A percentile compares a stretch with the other conserved stretches of the same genome.
phyloP scores from a whole-genome alignment of 2,113 vertebrate species.

The Chunga burmeisteri region DNA sequence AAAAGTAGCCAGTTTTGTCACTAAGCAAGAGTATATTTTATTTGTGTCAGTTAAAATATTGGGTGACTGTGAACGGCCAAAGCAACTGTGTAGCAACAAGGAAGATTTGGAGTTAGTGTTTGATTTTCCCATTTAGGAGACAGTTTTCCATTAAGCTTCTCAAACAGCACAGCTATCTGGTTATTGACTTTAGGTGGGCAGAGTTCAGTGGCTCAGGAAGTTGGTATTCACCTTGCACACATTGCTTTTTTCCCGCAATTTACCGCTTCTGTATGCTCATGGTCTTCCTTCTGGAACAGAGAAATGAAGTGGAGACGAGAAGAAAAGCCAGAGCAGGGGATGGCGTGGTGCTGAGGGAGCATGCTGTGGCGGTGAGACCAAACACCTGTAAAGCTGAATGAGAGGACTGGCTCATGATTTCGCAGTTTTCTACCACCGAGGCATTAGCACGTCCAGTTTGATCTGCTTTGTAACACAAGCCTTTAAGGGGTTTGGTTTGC shows the following conservation, averaged over 20 bases:
- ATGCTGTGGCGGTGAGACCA: background rate
- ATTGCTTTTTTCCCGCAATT: background rate
- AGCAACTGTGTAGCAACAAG: background rate
- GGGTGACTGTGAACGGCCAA: background rate
- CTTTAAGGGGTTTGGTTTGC: background rate
- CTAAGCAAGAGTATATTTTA: background rate
- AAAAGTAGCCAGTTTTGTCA: background rate
- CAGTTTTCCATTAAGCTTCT: background rate
- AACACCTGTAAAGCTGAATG: background rate
- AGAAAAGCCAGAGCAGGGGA: background rate
- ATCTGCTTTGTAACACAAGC: background rate
- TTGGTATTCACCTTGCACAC: background rate
- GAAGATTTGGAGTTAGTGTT: background rate
- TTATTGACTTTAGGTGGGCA: conserved; percentile 9
- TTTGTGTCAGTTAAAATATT: background rate
- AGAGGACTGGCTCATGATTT: background rate
- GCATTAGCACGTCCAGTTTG: background rate
- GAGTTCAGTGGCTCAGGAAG: background rate
- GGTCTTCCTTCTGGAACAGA: background rate
- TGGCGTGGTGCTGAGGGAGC: background rate
- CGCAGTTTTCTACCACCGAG: background rate
- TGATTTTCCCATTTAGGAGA: background rate
- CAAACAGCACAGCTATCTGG: background rate
- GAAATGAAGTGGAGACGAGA: background rate
- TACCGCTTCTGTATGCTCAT: background rate